Evolutionary conservation across 2,888 invertebrate genomes (phyloP), one percentile per base, ranked within the genome.

Genomic region (Eupithecia vulgata): DNA sequence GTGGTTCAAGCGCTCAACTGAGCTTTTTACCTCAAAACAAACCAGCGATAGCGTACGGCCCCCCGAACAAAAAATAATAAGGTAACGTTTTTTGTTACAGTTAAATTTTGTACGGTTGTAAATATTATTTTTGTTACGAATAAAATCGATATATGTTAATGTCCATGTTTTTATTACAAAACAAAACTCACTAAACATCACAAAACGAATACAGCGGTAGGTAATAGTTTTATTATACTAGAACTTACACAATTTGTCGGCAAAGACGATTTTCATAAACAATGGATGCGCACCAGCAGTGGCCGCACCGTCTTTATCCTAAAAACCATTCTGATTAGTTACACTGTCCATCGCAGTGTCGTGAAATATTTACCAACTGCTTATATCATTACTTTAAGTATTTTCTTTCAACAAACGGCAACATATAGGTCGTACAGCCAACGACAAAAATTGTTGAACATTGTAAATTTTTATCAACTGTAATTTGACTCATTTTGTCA

Each of bases 21-120:
- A 90, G 84, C 79, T 93, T 94, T 81, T 83, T 93, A 76, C 92
- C 93, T 17, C 87, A 88, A 72, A 84, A 84, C 21, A 88, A 90
- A 79, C 91, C 91, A 37, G 87, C 88, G 10, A 74, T 80, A 65
- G 84, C 88, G 10, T 94, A 94, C 72, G 94, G 94, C 57, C 79
- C 84, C 67, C 92, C 93, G 25, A 89, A 90, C 80, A 91, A 84
- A 86, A 76, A 87, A 74, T 67, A 74, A 79, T 57, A 59, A 57
- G n/a, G 48, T 75, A 76, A 74, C 45, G 61, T 70, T 15, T 30
- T 57, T 15, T 67, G 68, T 71, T 64, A 64, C 37, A n/a, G 73
- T 75, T 73, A 13, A 35, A 64, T 34, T 42, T 65, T 67, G 42
- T 68, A 59, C 76, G 74, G 71, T 72, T 85, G 81, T 84, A 81